phyloP scores from a whole-genome alignment of 2,888 invertebrate genomes.

The Pemphredon lugubris region DNA sequence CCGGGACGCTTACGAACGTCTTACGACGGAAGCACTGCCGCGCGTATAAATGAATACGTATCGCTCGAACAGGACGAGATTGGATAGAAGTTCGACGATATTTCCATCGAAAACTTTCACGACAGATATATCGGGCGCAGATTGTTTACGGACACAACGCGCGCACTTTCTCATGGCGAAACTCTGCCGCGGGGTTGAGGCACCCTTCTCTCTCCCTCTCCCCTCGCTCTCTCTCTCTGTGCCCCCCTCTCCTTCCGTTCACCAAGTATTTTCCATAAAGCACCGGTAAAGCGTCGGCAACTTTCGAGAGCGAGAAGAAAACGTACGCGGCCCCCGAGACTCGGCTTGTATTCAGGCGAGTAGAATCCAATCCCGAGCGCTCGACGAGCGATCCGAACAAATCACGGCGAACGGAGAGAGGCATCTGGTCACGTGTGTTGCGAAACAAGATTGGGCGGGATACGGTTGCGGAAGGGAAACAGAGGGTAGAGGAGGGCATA shows the following conservation, averaged over 20 bases:
- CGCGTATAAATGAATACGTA: no score
- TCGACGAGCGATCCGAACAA: slow-evolving; percentile 26
- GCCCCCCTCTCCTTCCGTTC: no score
- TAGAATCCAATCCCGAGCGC: slow-evolving; percentile 22
- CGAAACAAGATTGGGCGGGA: no score
- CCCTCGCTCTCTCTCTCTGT: no score
- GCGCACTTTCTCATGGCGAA: not conserved
- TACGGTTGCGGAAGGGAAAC: not conserved
- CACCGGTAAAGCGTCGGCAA: slow-evolving; percentile 42
- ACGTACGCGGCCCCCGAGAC: slow-evolving; percentile 28
- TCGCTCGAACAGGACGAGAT: slow-evolving; percentile 16
- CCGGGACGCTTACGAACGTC: not conserved
- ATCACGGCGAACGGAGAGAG: slow-evolving; percentile 25
- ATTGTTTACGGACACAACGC: slow-evolving; percentile 45
- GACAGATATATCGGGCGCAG: slow-evolving; percentile 43
- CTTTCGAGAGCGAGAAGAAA: slow-evolving; percentile 23
- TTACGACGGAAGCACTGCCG: no score
- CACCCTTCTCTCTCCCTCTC: not conserved
- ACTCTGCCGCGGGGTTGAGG: no score
- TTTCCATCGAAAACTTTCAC: slow-evolving; percentile 56
- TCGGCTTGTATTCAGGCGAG: slow-evolving; percentile 16
- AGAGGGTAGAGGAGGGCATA: not conserved
- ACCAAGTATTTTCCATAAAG: slow-evolving; percentile 47
- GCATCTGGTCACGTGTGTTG: not conserved
- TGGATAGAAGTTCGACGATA: slow-evolving; percentile 48